Conservation (phyloP, 35 echinoderm and acorn worm species). For the Apostichopus parvimensis region DNA sequence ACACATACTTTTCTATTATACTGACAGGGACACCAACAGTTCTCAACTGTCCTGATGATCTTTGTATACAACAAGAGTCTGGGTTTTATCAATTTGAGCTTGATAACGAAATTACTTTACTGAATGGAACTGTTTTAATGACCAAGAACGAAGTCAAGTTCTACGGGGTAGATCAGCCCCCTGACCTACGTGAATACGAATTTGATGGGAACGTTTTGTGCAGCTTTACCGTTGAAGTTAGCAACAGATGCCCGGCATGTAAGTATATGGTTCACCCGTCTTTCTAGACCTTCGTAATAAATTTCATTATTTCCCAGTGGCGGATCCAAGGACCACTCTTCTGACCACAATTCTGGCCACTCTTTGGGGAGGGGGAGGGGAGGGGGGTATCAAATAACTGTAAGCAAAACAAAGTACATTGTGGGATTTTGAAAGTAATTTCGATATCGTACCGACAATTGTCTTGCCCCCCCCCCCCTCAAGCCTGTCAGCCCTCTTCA, state of each 20-base stretch:
- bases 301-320: too few species aligned
- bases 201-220: not conserved
- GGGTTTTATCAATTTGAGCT: not conserved
- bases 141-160: too few species aligned
- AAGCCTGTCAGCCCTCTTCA: too few species aligned
- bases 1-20: not conserved
- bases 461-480: too few species aligned
- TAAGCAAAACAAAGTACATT: too few species aligned
- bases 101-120: not conserved
- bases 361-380: too few species aligned
- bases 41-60: slow-evolving; percentile 17
- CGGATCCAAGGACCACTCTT: too few species aligned
- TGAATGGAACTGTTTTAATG: not conserved
- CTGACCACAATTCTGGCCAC: too few species aligned
- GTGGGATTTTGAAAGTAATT: too few species aligned
- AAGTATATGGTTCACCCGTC: not conserved
- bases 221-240: slow-evolving; percentile 1
- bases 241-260: not conserved
- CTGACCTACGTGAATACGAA: not conserved
- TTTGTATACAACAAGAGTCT: not conserved
- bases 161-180: not conserved
- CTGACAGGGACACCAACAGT: not conserved
- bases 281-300: too few species aligned
- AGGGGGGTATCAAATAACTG: too few species aligned
- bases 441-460: too few species aligned